phyloP scores from a whole-genome alignment of 1,140 invertebrate species.

The Tetragnatha versicolor region DNA sequence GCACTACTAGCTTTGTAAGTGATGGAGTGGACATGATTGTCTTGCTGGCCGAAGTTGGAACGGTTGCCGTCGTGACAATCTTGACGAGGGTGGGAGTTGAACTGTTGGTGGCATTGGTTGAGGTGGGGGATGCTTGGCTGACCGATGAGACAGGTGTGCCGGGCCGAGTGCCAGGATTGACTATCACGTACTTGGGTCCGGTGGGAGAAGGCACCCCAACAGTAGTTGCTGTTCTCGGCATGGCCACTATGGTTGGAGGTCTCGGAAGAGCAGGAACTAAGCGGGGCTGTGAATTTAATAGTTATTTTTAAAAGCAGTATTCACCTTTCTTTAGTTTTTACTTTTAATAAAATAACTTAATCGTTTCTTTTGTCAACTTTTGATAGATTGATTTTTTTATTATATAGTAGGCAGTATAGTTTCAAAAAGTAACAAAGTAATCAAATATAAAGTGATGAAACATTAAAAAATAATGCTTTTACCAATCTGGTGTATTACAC shows the following conservation, averaged over 20 bases:
- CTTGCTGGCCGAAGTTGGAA: constrained; percentile 3
- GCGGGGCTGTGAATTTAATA: constrained; percentile 18
- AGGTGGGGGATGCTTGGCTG: constrained; percentile 37
- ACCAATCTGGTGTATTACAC: too few relatives aligned
- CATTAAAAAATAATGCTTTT: too few relatives aligned
- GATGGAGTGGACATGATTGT: constrained; percentile 18
- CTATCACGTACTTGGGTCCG: constrained; percentile 63
- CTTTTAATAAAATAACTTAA: too few relatives aligned
- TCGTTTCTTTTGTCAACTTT: too few relatives aligned
- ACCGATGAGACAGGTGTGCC: constrained; percentile 56
- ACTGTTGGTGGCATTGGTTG: constrained; percentile 11
- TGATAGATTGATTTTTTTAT: too few relatives aligned
- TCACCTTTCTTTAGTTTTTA: too few relatives aligned
- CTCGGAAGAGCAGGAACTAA: constrained; percentile 10
- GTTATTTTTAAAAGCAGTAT: neutral
- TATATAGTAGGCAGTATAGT: too few relatives aligned
- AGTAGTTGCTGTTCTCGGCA: constrained; percentile 59
- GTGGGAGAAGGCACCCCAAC: constrained; percentile 53
- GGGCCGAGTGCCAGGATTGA: constrained; percentile 60
- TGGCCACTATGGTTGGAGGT: constrained; percentile 53
- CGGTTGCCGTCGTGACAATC: constrained; percentile 36
- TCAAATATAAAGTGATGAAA: too few relatives aligned
- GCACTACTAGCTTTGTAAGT: constrained; percentile 50
- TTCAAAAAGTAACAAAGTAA: too few relatives aligned
- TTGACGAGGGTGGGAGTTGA: constrained; percentile 54